These are phyloP conservation scores for Mercenaria mercenaria DNA, from an alignment of 1,140 invertebrate species.

Conservation along the genomic window DNA sequence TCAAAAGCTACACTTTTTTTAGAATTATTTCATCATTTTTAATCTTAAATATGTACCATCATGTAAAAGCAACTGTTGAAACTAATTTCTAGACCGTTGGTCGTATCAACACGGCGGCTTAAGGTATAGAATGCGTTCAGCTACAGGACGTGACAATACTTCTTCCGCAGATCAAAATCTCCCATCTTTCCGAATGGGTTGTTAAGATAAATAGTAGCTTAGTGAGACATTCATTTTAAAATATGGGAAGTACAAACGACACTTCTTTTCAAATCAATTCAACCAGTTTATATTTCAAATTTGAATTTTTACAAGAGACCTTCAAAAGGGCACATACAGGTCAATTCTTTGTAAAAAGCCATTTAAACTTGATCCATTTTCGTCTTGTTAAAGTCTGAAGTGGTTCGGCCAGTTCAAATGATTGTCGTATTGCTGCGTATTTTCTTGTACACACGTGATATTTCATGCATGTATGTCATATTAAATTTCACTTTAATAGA, in stretches of 20 bases:
- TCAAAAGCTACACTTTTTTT: too few species aligned
- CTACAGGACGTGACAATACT: neutral
- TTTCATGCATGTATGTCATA: too few species aligned
- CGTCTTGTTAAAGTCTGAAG: neutral
- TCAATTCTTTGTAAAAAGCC: neutral
- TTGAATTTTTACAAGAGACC: neutral
- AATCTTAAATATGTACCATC: too few species aligned
- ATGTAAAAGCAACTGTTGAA: too few species aligned
- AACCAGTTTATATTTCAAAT: slow-evolving; percentile 29
- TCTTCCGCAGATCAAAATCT: neutral
- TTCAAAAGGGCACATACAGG: neutral
- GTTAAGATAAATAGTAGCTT: slow-evolving; percentile 10
- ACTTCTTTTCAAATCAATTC: neutral
- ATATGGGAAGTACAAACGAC: neutral
- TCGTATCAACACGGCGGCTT: neutral
- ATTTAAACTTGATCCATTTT: neutral
- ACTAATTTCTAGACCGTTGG: too few species aligned
- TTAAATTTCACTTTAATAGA: too few species aligned
- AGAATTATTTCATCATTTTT: too few species aligned
- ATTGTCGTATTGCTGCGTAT: neutral
- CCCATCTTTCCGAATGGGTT: slow-evolving; percentile 22
- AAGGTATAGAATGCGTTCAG: neutral
- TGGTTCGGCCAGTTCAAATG: neutral
- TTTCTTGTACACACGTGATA: neutral
- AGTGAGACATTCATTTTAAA: neutral